Evolutionary conservation across 2,797 vertebrate genomes (phyloP).

Genomic region (Numenius phaeopus): DNA sequence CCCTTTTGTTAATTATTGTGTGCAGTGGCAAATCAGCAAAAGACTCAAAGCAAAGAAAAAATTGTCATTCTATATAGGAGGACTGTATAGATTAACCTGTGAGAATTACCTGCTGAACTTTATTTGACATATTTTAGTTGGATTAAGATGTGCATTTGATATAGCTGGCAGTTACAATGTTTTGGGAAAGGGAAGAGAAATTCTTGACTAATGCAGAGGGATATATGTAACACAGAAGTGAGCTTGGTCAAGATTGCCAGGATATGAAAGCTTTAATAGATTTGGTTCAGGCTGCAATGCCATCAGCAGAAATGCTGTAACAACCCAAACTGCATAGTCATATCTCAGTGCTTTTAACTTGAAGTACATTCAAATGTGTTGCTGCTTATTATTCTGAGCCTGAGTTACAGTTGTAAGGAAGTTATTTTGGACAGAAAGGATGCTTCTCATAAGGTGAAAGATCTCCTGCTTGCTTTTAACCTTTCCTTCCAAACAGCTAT

Average conservation of each 20-base stretch:
- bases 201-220: background rate
- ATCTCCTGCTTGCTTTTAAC: background rate
- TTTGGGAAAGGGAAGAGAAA: background rate
- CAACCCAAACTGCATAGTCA: fast-evolving
- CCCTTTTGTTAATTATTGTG: background rate
- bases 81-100: background rate
- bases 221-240: fast-evolving
- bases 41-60: background rate
- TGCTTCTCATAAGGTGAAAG: background rate
- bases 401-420: background rate
- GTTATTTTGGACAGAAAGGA: background rate
- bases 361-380: background rate
- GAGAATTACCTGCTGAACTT: background rate
- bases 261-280: background rate
- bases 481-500: background rate
- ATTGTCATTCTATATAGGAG: background rate
- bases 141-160: background rate
- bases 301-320: background rate
- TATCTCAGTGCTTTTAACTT: background rate
- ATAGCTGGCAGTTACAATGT: background rate
- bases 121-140: background rate
- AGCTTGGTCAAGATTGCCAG: background rate
- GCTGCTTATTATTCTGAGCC: background rate
- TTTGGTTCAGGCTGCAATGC: background rate
- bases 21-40: background rate